Conservation (phyloP, 2,888 invertebrate genomes). For the Mesorhabditis belari region DNA sequence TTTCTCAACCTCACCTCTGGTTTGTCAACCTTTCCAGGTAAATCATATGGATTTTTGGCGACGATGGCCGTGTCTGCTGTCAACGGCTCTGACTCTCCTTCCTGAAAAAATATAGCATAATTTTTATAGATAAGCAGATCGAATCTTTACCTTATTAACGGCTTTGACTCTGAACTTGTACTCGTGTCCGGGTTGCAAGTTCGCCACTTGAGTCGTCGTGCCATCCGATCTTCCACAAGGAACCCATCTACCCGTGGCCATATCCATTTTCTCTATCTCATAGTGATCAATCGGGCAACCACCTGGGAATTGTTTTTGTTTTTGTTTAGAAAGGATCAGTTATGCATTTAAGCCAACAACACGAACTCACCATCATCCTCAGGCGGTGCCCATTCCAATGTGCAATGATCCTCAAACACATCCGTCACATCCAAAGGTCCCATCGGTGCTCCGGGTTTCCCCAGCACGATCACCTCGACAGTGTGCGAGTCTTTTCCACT, state of each 20-base stretch:
- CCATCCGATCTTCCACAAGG: constrained; percentile 50
- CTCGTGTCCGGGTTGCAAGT: constrained; percentile 82
- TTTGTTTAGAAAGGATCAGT: constrained; percentile 39
- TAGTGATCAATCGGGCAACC: constrained; percentile 55
- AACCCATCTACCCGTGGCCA: constrained; percentile 74
- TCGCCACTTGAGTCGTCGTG: constrained; percentile 44
- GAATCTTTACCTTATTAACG: constrained; percentile 87
- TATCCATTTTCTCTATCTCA: constrained; percentile 79
- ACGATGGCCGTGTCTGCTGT: constrained; percentile 86
- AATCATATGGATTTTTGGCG: constrained; percentile 97
- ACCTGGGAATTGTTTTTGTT: too few relatives aligned
- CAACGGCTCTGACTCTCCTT: constrained; percentile 88
- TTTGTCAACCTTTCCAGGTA: constrained; percentile 81
- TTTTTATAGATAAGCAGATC: too few relatives aligned
- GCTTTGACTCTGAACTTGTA: constrained; percentile 91
- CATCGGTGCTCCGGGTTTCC: constrained; percentile 50
- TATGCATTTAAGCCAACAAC: too few relatives aligned
- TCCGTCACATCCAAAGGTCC: constrained; percentile 58
- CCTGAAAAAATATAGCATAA: too few relatives aligned
- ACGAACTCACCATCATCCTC: constrained; percentile 54
- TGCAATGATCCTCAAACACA: constrained; percentile 56
- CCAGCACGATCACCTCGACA: constrained; percentile 67
- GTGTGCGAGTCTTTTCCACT: constrained; percentile 68
- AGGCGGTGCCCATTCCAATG: constrained; percentile 57
- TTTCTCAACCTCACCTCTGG: too few relatives aligned